Evolutionary conservation across 2,113 vertebrate species (phyloP).

Genomic region (Macrotus californicus): DNA sequence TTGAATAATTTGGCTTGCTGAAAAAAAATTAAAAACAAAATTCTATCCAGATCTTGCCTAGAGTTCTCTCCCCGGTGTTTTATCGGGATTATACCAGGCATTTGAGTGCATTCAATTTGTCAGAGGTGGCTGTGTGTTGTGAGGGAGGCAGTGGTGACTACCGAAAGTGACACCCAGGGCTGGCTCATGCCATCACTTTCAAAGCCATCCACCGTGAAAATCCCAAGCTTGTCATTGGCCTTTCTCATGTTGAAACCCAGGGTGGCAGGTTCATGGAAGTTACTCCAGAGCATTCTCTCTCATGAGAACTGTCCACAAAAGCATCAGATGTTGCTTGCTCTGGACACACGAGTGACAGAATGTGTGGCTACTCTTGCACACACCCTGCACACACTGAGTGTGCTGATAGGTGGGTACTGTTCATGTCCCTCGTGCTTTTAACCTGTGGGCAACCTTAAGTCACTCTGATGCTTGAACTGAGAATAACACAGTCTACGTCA

Average conservation of each 20-base stretch:
- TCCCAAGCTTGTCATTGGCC: fast-evolving
- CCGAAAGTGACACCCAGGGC: neutral
- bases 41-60: conserved; percentile 54
- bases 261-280: fast-evolving
- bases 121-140: conserved; percentile 42
- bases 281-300: neutral
- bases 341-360: fast-evolving
- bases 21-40: conserved; percentile 74
- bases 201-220: neutral
- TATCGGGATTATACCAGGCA: conserved; percentile 59
- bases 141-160: neutral
- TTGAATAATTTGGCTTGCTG: conserved; percentile 77
- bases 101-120: conserved; percentile 63
- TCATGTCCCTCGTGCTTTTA: fast-evolving
- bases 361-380: fast-evolving
- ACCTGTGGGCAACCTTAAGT: fast-evolving
- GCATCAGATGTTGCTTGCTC: fast-evolving
- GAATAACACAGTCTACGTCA: fast-evolving
- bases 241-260: fast-evolving
- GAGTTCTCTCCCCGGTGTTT: conserved; percentile 47
- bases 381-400: fast-evolving
- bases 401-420: fast-evolving
- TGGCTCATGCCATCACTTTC: fast-evolving
- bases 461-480: too few species aligned
- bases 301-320: neutral